Base-by-base conservation (phyloP, 2,797 vertebrate genomes). In the Microctenopoma lineatum region DNA sequence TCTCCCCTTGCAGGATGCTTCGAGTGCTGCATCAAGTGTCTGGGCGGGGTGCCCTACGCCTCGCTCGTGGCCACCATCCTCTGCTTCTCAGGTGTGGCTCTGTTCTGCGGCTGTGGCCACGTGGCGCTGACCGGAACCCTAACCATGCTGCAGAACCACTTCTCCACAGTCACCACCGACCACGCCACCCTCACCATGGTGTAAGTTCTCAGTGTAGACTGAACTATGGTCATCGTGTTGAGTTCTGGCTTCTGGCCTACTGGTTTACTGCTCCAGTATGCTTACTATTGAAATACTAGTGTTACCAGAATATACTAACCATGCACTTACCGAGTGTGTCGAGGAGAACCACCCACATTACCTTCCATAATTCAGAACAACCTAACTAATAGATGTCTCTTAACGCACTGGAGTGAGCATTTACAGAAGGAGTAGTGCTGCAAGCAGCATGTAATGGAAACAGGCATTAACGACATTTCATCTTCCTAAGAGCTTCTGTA, bases 21-120 rank as follows among this genome's bases (percentile, higher is more conserved):
- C 81, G 97, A 99, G 92, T 99, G 98, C 94, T 99, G 97, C 93
- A 98, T 99, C 95, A 98, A 98, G 91, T 99, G 98, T 94, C 94
- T 99, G 92, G 97, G 98, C 63, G 97, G 98, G 57, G 97, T 99
- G 84, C 98, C 98, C 83, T 99, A 99, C 4, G 97, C 98, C 90
- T 99, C 98, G 1, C 95, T 99, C 76, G 95, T 99, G 94, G 98
- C 98, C 91, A 99, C 98, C 90, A 98, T 99, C 92, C 95, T 99
- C 71, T 99, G 97, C 92, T 98, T 99, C 92, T 97, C 95, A 0
- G 98, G 98, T 39, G 97, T 99, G 73, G 96, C 97, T 0, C 90
- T 99, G 87, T 99, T 99, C 91, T 99, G 97, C 29, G 97, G 97
- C 81, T 99, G 97, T 1, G 96, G 98, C 44, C 98, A 99, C 3